phyloP scores from a whole-genome alignment of 2,113 vertebrate species.

The Jacana jacana region DNA sequence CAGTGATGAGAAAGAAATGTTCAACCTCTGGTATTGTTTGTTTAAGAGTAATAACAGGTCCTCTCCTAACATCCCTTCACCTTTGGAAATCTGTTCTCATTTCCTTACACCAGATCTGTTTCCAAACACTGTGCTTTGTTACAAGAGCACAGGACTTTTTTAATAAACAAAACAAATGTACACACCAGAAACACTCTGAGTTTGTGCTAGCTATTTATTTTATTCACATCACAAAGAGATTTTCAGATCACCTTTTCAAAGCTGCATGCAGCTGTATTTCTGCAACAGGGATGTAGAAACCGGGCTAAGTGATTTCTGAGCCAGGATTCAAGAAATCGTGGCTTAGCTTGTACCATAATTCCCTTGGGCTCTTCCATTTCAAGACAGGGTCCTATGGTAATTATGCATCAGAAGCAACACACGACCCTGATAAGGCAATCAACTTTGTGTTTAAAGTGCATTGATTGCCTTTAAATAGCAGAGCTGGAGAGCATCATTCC shows the following conservation, averaged over 20 bases:
- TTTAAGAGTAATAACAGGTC: background rate
- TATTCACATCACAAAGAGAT: constrained; percentile 24
- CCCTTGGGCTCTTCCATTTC: background rate
- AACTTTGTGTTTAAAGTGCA: background rate
- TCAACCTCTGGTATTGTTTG: background rate
- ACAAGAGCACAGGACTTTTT: background rate
- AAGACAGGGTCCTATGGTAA: background rate
- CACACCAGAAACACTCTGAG: background rate
- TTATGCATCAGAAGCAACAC: background rate
- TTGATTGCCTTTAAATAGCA: background rate
- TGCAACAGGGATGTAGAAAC: background rate
- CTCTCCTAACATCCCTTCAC: constrained; percentile 1
- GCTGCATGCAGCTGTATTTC: constrained; percentile 3
- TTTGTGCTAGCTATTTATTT: constrained; percentile 46
- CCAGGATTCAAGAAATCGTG: background rate
- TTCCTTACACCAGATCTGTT: constrained; percentile 5
- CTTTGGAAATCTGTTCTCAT: constrained; percentile 35
- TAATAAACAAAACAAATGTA: constrained; percentile 45
- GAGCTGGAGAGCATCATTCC: background rate
- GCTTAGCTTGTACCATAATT: background rate
- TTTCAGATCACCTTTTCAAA: constrained; percentile 34
- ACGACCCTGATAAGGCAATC: background rate
- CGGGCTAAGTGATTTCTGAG: background rate
- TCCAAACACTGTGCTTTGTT: constrained; percentile 10
- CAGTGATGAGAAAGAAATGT: constrained; percentile 23